A percentile compares a stretch with the other conserved stretches of the same genome.
Evolutionary conservation across 2,113 vertebrate species (phyloP).

Genomic region (Microtus ochrogaster): DNA sequence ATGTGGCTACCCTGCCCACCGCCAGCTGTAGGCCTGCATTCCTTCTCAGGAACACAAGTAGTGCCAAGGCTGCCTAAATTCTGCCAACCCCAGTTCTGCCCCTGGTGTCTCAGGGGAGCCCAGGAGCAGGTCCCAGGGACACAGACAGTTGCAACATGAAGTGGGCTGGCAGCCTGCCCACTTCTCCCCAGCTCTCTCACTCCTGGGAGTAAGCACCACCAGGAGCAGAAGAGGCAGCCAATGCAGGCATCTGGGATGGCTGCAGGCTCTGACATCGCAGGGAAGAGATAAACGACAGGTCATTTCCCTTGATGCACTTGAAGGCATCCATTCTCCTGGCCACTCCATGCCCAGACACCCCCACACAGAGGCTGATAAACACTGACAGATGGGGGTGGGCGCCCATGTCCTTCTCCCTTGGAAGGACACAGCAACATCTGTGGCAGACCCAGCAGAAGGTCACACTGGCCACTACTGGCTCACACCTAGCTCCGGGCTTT

Average conservation of each 20-base stretch:
- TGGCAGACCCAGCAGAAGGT: constrained; percentile 80
- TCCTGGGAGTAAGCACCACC: constrained; percentile 72
- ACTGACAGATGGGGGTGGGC: constrained; percentile 83
- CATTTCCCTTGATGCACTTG: constrained; percentile 88
- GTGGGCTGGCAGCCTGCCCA: constrained; percentile 65
- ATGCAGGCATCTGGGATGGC: constrained; percentile 86
- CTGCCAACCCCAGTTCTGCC: not conserved
- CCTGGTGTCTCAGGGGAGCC: constrained; percentile 41
- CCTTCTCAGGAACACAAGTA: not conserved
- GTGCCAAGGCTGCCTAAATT: not conserved
- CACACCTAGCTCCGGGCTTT: constrained; percentile 87
- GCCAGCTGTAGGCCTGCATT: not conserved
- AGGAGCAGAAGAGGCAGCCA: constrained; percentile 80
- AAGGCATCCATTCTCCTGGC: constrained; percentile 88
- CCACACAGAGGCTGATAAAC: constrained; percentile 85
- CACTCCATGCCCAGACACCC: constrained; percentile 83
- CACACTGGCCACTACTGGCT: constrained; percentile 81
- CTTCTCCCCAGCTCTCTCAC: constrained; percentile 79
- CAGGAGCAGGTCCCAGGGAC: constrained; percentile 25
- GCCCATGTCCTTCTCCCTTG: constrained; percentile 75
- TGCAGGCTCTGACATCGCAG: constrained; percentile 86
- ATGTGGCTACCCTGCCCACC: not conserved
- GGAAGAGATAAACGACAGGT: constrained; percentile 89
- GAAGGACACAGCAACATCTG: constrained; percentile 84
- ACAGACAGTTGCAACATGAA: constrained; percentile 41